phyloP scores from a whole-genome alignment of 2,888 invertebrate genomes.

The Galerucella pusilla region DNA sequence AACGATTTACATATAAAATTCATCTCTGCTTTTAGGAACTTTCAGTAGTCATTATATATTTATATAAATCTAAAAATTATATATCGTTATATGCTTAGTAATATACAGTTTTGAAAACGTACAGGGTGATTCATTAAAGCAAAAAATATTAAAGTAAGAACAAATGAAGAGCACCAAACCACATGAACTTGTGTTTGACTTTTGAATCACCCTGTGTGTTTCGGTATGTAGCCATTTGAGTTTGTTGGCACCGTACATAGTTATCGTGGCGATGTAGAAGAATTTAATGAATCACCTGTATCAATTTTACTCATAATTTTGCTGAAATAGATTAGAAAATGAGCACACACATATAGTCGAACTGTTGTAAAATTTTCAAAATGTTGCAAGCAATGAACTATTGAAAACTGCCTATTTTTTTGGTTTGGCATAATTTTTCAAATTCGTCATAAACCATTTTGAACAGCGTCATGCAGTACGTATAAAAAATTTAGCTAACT shows the following conservation, averaged over 20 bases:
- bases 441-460: conserved; percentile 21
- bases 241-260: background rate
- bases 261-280: background rate
- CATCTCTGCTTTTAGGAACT: conserved; percentile 6
- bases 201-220: background rate
- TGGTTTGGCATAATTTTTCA: conserved; percentile 12
- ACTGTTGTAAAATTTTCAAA: conserved; percentile 36
- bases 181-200: background rate
- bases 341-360: conserved; percentile 3
- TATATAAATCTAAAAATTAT: conserved; percentile 29
- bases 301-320: background rate
- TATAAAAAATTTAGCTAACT: conserved; percentile 34
- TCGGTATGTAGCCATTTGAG: background rate
- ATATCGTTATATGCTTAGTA: conserved; percentile 23
- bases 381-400: conserved; percentile 20
- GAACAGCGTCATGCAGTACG: conserved; percentile 31
- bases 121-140: background rate
- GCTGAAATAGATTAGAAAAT: background rate
- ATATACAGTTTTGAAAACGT: conserved; percentile 21
- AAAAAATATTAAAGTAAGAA: background rate
- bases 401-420: conserved; percentile 14
- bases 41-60: conserved; percentile 22
- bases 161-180: too few species aligned
- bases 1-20: background rate
- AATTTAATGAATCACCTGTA: background rate